Base-by-base conservation (phyloP, 2,113 vertebrate species). In the Saimiri boliviensis region DNA sequence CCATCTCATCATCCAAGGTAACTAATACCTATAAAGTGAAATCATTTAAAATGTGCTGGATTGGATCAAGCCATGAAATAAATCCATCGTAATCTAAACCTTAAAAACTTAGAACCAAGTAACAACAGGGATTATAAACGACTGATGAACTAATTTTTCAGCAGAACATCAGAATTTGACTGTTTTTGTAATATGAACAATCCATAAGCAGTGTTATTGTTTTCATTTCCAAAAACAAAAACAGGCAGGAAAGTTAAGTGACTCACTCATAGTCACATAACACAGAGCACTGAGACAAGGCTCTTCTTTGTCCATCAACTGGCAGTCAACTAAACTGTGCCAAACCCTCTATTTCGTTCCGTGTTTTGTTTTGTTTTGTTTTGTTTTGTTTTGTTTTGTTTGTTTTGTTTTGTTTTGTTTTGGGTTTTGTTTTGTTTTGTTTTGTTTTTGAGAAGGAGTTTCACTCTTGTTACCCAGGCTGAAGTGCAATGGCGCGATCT, bases 211-310 rank as follows among this genome's bases (percentile, higher is more conserved):
- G 13, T 21, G 49, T 54, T 84, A 85, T 23, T 91, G 47, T 85
- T 17, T 52, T 87, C 73, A 89, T 77, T 89, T 93, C 54, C 83
- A 97, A 93, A 89, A 16, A 91, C 8, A 76, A 88, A 96, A 91
- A 79, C 89, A 84, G 42, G 30, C 86, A 80, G 68, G 76, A 23
- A 68, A 74, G 56, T 85, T 80, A 76, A 42, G 27, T 71, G 79
- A 89, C 73, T 89, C 93, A 91, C 77, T 87, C 83, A 58, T 2
- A 90, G 74, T 13, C 21, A 76, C 11, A 19, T 30, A 84, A 86
- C 37, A 58, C 45, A 58, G 71, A 25, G 71, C 74, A 63, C 58
- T 4, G 77, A 45, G 45, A 96, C 91, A 93, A 96, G 63, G 71
- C 58, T 76, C 30, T 58, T 42, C 60, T 94, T 68, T 93, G 96